phyloP scores from a whole-genome alignment of 2,888 invertebrate genomes.

The Drosophila birchii region DNA sequence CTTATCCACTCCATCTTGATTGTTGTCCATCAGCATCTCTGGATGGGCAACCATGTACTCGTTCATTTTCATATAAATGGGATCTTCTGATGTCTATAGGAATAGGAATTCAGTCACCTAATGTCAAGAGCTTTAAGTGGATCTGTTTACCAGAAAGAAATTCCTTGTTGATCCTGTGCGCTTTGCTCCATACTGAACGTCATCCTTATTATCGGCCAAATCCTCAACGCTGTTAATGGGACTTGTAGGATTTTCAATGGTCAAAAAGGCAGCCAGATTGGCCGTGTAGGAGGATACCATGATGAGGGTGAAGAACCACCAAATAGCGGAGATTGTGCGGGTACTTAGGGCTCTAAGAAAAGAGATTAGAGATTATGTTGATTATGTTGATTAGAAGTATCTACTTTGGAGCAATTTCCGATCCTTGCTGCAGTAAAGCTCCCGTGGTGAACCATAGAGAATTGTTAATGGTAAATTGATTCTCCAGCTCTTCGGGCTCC shows the following conservation, averaged over 20 bases:
- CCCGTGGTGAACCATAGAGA: slow-evolving; percentile 95
- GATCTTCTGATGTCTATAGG: slow-evolving; percentile 89
- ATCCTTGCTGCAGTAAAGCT: slow-evolving; percentile 93
- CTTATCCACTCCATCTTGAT: slow-evolving; percentile 86
- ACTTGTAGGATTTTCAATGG: slow-evolving; percentile 90
- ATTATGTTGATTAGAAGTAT: not conserved
- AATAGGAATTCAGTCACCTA: not conserved
- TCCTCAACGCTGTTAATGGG: slow-evolving; percentile 92
- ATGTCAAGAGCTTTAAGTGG: not conserved
- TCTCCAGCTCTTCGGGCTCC: slow-evolving; percentile 92
- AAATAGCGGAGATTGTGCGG: slow-evolving; percentile 92
- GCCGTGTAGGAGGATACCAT: slow-evolving; percentile 93
- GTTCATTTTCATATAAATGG: slow-evolving; percentile 92
- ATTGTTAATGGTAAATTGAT: slow-evolving; percentile 92
- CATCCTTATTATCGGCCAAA: slow-evolving; percentile 90
- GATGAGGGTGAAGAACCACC: slow-evolving; percentile 96
- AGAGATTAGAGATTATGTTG: not conserved
- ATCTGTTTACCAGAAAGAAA: slow-evolving; percentile 91
- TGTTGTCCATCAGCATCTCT: slow-evolving; percentile 85
- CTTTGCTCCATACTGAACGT: slow-evolving; percentile 94
- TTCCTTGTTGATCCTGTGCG: slow-evolving; percentile 92
- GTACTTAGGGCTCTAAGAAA: slow-evolving; percentile 92
- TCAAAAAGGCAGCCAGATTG: slow-evolving; percentile 95
- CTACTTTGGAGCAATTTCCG: slow-evolving; percentile 94
- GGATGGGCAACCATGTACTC: slow-evolving; percentile 89